Percentiles rank a stretch among this genome's conserved stretches.
Conservation (phyloP, 2,888 invertebrate species). For the Chymomyza caudatula region DNA sequence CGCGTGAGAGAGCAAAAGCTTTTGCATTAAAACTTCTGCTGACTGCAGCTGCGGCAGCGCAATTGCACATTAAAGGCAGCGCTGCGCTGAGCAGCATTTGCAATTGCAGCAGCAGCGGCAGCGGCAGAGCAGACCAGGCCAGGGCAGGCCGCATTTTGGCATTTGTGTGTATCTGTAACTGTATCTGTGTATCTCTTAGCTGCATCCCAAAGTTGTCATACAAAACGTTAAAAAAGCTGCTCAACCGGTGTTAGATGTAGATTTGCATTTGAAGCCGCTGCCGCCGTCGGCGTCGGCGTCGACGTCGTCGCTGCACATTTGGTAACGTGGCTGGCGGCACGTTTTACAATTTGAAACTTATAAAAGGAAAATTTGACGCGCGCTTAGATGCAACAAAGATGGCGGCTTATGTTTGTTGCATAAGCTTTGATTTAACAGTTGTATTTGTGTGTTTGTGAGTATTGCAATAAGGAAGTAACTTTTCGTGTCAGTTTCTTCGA, state of each 20-base stretch:
- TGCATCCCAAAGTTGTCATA: conserved; percentile 32
- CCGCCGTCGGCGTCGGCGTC: conserved; percentile 26
- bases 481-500: conserved; percentile 59
- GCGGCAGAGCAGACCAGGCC: conserved; percentile 7
- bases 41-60: conserved; percentile 3
- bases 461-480: conserved; percentile 70
- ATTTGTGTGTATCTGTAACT: conserved; percentile 28
- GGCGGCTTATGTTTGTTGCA: conserved; percentile 59
- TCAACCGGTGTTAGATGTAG: conserved; percentile 68
- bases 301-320: conserved; percentile 40
- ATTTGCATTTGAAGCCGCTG: conserved; percentile 60
- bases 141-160: not conserved
- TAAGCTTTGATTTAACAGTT: conserved; percentile 68
- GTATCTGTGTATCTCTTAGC: conserved; percentile 35
- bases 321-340: conserved; percentile 58
- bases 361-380: conserved; percentile 24
- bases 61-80: not conserved
- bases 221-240: conserved; percentile 52
- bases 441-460: conserved; percentile 23
- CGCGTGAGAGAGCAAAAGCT: conserved; percentile 7
- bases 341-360: conserved; percentile 53
- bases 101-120: conserved; percentile 21
- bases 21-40: not conserved
- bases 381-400: conserved; percentile 39
- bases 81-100: conserved; percentile 35